Percentiles rank a stretch among this genome's conserved stretches.
Conservation (phyloP, 2,113 vertebrate genomes). For the Rhea americana region DNA sequence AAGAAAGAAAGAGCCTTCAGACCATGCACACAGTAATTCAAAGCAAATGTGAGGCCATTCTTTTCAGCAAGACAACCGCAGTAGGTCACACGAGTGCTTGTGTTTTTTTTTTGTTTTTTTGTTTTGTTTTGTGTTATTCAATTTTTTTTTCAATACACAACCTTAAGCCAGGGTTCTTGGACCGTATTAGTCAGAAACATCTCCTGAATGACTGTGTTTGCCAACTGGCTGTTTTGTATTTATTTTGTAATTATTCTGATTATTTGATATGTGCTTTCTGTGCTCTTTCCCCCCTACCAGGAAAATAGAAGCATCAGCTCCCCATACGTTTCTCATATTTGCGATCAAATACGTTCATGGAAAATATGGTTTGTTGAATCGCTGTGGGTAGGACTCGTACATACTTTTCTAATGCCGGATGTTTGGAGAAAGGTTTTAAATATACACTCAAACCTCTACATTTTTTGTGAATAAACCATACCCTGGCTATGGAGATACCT, state of each 20-base stretch:
- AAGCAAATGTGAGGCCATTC: slow-evolving; percentile 48
- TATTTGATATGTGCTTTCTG: background rate
- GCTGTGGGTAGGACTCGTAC: background rate
- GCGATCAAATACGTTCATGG: background rate
- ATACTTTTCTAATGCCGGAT: background rate
- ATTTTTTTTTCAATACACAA: background rate
- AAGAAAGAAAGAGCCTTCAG: background rate
- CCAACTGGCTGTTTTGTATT: background rate
- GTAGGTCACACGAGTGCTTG: background rate
- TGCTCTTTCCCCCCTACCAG: background rate
- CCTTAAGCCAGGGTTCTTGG: background rate
- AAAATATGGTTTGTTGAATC: slow-evolving; percentile 15
- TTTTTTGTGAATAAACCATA: background rate
- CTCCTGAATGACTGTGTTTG: background rate
- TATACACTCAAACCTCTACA: background rate
- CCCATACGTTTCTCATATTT: slow-evolving; percentile 23
- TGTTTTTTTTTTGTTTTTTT: background rate
- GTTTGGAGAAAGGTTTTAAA: slow-evolving; percentile 23
- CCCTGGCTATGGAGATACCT: background rate
- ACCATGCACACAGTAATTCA: slow-evolving; percentile 14
- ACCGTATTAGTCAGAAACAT: background rate
- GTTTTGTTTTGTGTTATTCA: too few species aligned
- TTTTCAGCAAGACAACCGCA: background rate
- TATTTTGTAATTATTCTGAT: background rate
- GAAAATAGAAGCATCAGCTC: background rate